These are phyloP conservation scores for Yponomeuta sedellus DNA, from an alignment of 2,888 invertebrate genomes.

Conservation along the genomic window DNA sequence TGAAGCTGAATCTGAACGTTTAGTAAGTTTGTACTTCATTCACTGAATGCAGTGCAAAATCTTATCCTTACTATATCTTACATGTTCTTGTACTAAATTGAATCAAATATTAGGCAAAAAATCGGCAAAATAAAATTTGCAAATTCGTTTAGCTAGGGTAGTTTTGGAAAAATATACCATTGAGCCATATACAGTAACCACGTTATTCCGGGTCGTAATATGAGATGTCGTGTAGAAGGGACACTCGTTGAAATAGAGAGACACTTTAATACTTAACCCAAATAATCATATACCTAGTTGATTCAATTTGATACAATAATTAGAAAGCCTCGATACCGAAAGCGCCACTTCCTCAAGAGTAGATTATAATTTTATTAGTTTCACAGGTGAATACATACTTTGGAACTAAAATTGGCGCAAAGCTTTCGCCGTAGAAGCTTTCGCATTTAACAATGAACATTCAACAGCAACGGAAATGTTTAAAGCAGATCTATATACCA, in stretches of 20 bases:
- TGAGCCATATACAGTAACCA: too few relatives aligned
- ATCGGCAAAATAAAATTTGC: too few relatives aligned
- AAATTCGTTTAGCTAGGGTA: too few relatives aligned
- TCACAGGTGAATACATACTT: conserved; percentile 11
- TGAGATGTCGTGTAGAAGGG: too few relatives aligned
- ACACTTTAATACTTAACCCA: background rate
- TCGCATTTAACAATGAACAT: conserved; percentile 26
- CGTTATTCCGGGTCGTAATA: too few relatives aligned
- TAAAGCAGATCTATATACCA: conserved; percentile 29
- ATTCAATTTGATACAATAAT: background rate
- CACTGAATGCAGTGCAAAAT: conserved; percentile 21
- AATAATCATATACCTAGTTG: background rate
- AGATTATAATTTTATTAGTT: background rate
- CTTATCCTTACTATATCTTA: conserved; percentile 3
- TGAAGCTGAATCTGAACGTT: too few relatives aligned
- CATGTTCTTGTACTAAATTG: background rate
- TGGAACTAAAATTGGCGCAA: conserved; percentile 21
- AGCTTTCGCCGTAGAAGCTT: conserved; percentile 59
- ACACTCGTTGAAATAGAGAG: too few relatives aligned
- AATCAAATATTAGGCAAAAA: background rate
- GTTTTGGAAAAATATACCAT: too few relatives aligned
- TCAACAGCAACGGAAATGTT: conserved; percentile 28
- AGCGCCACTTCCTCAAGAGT: conserved; percentile 3
- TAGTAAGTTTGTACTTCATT: background rate
- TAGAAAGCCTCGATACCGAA: conserved; percentile 46